A percentile compares a stretch with the other conserved stretches of the same genome.
Evolutionary conservation across 2,888 invertebrate species (phyloP).

Genomic region (Leptinotarsa juncta): DNA sequence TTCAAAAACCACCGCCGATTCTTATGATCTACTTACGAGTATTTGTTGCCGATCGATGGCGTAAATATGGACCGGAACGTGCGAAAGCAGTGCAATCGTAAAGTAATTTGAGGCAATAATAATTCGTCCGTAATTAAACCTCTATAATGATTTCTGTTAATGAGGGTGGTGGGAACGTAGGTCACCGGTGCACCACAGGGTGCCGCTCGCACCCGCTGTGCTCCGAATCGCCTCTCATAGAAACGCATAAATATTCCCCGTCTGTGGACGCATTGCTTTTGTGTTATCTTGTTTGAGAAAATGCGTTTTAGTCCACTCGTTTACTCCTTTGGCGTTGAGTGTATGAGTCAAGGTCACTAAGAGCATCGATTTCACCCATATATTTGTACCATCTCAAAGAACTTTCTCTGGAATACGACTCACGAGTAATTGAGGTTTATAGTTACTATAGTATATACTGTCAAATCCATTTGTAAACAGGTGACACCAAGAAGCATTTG

Average conservation of each 20-base stretch:
- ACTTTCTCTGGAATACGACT: too few species aligned
- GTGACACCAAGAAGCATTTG: too few species aligned
- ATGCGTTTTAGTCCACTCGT: too few species aligned
- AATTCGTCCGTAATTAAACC: constrained; percentile 50
- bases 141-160: constrained; percentile 63
- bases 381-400: too few species aligned
- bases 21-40: constrained; percentile 25
- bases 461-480: too few species aligned
- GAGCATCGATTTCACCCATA: too few species aligned
- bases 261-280: constrained; percentile 28
- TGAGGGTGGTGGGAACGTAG: constrained; percentile 63
- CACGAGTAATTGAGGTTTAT: too few species aligned
- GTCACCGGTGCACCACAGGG: constrained; percentile 58
- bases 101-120: constrained; percentile 42
- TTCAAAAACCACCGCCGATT: constrained; percentile 24
- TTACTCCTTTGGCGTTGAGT: too few species aligned
- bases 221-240: constrained; percentile 56
- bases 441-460: too few species aligned
- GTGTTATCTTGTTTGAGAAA: constrained; percentile 16
- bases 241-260: constrained; percentile 49
- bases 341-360: too few species aligned
- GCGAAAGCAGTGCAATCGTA: constrained; percentile 39
- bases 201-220: constrained; percentile 58
- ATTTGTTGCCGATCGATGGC: constrained; percentile 33
- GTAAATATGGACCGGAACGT: constrained; percentile 33